Evolutionary conservation across 2,113 vertebrate species (phyloP), one percentile per base, ranked within the genome.

Genomic region (Pelvicachromis taeniatus): DNA sequence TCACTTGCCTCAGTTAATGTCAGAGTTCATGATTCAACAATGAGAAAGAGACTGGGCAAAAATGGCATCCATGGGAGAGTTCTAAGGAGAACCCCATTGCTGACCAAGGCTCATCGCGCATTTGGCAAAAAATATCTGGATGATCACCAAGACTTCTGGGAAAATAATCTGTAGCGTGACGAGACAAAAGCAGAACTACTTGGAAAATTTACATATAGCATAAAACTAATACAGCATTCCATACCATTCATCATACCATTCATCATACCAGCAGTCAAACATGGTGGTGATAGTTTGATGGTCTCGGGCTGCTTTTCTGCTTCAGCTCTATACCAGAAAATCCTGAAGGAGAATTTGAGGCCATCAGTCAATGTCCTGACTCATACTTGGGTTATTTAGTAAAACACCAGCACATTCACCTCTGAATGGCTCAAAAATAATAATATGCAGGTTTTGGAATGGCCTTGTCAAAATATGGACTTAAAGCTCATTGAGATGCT

Each of bases 21-120:
- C 33, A 63, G 59, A 63, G 59, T 38, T 63, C 33, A 38, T 38
- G 33, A 63, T 38, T 63, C 59, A 63, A 38, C 1, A 63, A 21
- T 38, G 59, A 63, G 59, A 21, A 63, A 21, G 59, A 63, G 59
- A 63, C 19, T 63, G 6, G 9, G 59, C n/a, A 63, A 63, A 2
- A 63, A 63, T 33, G 19, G 33, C 59, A 63, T 13, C 19, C 19
- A 4, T 1, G 33, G 33, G 33, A 38, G 33, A 63, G 0, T 0
- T 61, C 19, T 11, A 33, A 38, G 33, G 33, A 63, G 33, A 63
- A 63, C 38, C 38, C 33, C 59, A 63, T 29, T n/a, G 58, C 10
- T 63, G 59, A 63, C 0, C 0, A 38, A 38, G 2, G 4, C 59
- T 65, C 11, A 65, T 38, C 0, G 19, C 0, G 0, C 33, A 11